Evolutionary conservation across 2,888 invertebrate genomes (phyloP).

Genomic region (Acrocera orbiculus): DNA sequence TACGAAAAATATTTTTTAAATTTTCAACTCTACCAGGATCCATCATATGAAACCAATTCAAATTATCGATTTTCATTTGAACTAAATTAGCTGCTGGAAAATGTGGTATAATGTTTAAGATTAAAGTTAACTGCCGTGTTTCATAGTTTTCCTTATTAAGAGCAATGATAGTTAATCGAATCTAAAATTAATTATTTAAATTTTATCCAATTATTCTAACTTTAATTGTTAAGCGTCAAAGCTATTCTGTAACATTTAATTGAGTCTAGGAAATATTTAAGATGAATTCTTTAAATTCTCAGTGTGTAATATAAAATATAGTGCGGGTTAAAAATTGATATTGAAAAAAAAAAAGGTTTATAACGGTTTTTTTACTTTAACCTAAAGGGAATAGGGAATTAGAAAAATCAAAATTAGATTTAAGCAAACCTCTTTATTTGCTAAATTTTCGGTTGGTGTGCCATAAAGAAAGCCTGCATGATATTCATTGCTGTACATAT

Average conservation of each 20-base stretch:
- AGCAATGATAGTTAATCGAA: constrained; percentile 55
- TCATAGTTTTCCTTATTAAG: constrained; percentile 62
- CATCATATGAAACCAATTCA: constrained; percentile 76
- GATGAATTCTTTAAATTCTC: no score
- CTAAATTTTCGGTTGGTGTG: constrained; percentile 49
- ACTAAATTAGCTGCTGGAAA: constrained; percentile 57
- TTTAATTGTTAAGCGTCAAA: no score
- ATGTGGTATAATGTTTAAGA: constrained; percentile 47
- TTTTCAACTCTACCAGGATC: constrained; percentile 53
- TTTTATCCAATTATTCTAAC: no score
- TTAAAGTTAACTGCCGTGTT: constrained; percentile 44
- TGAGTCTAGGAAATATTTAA: no score
- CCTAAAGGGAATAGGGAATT: neutral
- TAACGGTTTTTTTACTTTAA: neutral
- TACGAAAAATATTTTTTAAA: constrained; percentile 58
- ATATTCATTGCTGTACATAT: constrained; percentile 61
- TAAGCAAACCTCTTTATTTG: constrained; percentile 29
- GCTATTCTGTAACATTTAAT: no score
- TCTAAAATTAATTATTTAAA: constrained; percentile 10
- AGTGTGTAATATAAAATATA: constrained; percentile 1
- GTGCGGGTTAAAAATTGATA: no score
- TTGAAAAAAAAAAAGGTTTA: constrained; percentile 1
- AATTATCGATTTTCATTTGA: constrained; percentile 73
- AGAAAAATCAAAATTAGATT: neutral
- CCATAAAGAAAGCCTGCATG: constrained; percentile 71